Base-by-base conservation (phyloP, 1,140 invertebrate genomes). In the Neomicropteryx cornuta region DNA sequence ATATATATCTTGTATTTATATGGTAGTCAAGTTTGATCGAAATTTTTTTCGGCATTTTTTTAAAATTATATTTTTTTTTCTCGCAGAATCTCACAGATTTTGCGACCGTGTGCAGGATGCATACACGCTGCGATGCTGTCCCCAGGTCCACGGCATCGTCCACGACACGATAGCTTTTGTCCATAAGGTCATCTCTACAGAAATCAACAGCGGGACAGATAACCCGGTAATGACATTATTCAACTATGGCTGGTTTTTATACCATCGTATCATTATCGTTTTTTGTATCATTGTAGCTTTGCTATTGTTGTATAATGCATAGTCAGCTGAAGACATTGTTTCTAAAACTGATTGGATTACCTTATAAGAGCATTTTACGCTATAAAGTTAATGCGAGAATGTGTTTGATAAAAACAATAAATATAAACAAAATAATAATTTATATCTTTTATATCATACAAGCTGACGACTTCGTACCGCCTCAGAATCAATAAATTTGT, bases 161-260 rank as follows among this genome's bases (percentile, higher is more conserved):
- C 77, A 79, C 50, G 81, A 84, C 46, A 85, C 79, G 0, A 75
- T 82, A 24, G 71, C 76, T 22, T 84, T 84, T 58, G 77, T 79
- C 0, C 57, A 68, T 39, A 58, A 64, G 16, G 67, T 83, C 3
- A 64, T 83, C 17, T 68, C 67, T 0, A 79, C 69, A 10, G 81
- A 84, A 52, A 75, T 83, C 55, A 84, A 84, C 56, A 79, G 76
- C 41, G 79, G 77, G 4, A 83, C 80, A 3, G 81, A 84, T 55
- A 84, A 83, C 64, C 81, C 81, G 43, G 75, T 79, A 72, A 51
- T 8, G 33, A 27, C 42, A 49, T 52, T 50, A 36, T 41, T 27
- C n/a, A n/a, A n/a, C n/a, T n/a, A n/a, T n/a, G n/a, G n/a, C n/a
- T n/a, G n/a, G n/a, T n/a, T n/a, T n/a, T n/a, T n/a, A n/a, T n/a